Evolutionary conservation across 2,888 invertebrate species (phyloP).

Genomic region (Noctua janthe): DNA sequence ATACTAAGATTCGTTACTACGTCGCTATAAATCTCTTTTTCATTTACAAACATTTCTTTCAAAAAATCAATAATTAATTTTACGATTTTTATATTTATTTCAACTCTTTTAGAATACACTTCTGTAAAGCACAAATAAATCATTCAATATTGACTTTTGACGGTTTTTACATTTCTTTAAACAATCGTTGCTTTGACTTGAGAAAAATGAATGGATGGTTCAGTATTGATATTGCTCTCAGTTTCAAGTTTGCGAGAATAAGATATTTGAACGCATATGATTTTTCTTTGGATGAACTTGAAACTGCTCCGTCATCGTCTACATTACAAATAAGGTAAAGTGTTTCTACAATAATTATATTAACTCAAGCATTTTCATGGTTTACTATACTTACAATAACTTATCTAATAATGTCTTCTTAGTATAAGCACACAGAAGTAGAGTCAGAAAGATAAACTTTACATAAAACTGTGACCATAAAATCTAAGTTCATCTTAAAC

Average conservation of each 20-base stretch:
- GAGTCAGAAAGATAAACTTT: slow-evolving; percentile 51
- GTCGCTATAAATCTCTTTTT: slow-evolving; percentile 70
- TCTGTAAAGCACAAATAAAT: slow-evolving; percentile 74
- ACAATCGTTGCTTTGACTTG: slow-evolving; percentile 56
- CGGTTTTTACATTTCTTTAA: slow-evolving; percentile 73
- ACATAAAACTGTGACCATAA: slow-evolving; percentile 38
- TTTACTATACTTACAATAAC: slow-evolving; percentile 6
- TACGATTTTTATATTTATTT: slow-evolving; percentile 69
- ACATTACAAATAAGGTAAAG: too few species aligned
- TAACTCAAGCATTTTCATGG: slow-evolving; percentile 1
- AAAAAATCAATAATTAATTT: slow-evolving; percentile 71
- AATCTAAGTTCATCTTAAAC: slow-evolving; percentile 49
- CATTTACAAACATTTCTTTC: slow-evolving; percentile 61
- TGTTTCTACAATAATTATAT: neutral
- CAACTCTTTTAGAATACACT: slow-evolving; percentile 56
- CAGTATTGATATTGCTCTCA: slow-evolving; percentile 44
- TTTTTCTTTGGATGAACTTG: neutral
- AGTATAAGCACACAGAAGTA: slow-evolving; percentile 31
- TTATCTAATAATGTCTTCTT: slow-evolving; percentile 35
- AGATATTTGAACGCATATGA: slow-evolving; percentile 31
- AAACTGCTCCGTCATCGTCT: neutral
- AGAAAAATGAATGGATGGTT: slow-evolving; percentile 28
- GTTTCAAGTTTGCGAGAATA: slow-evolving; percentile 16
- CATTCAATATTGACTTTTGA: slow-evolving; percentile 69
- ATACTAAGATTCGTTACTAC: slow-evolving; percentile 48